phyloP scores from a whole-genome alignment of 1,140 invertebrate species.

The Drosophila pallidifrons region DNA sequence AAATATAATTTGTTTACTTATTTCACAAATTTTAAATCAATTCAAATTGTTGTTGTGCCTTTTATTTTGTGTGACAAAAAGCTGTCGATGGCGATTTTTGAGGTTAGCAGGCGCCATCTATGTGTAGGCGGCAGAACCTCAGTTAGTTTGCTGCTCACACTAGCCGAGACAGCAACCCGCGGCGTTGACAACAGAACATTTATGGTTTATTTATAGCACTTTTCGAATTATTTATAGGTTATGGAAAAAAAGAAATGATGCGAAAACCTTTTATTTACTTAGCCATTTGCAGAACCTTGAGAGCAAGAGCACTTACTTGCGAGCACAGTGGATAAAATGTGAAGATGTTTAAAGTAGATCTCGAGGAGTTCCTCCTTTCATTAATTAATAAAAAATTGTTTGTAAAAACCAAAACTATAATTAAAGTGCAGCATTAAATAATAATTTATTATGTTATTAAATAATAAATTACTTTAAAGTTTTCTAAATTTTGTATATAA shows the following conservation, averaged over 20 bases:
- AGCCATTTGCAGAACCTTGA: not conserved
- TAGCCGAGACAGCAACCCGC: constrained; percentile 24
- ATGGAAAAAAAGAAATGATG: not conserved
- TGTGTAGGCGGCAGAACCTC: not conserved
- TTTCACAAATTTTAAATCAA: constrained; percentile 15
- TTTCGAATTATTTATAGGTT: not conserved
- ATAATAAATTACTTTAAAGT: too few species aligned
- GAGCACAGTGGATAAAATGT: constrained; percentile 13
- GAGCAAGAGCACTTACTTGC: too few species aligned
- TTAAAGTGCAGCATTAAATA: too few species aligned
- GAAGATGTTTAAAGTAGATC: not conserved
- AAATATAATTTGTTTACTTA: not conserved
- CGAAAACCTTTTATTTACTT: constrained; percentile 1
- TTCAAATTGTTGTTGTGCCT: not conserved
- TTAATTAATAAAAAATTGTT: too few species aligned
- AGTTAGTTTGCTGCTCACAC: not conserved
- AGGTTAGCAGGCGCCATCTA: constrained; percentile 2
- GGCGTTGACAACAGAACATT: not conserved
- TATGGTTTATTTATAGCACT: not conserved
- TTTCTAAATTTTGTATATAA: too few species aligned
- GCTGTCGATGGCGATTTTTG: not conserved
- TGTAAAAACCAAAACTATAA: too few species aligned
- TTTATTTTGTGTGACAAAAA: not conserved
- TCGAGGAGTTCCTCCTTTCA: too few species aligned
- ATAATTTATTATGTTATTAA: too few species aligned